Percentiles rank a stretch among this genome's conserved stretches.
Evolutionary conservation across 2,888 invertebrate species (phyloP).

Genomic region (Spilosoma lubricipeda): DNA sequence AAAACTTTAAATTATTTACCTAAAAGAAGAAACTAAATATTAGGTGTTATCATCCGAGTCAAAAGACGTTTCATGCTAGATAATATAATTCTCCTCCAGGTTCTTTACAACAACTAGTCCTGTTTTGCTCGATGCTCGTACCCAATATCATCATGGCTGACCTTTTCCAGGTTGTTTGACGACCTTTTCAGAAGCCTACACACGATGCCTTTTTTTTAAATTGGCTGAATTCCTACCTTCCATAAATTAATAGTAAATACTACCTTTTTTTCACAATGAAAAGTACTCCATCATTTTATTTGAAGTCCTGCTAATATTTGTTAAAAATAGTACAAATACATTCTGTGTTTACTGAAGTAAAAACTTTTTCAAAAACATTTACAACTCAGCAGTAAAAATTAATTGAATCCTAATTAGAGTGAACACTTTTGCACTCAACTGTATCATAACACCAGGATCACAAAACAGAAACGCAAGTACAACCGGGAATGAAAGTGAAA

Average conservation of each 20-base stretch:
- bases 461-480: constrained; percentile 20
- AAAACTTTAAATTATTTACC: neutral
- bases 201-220: no score
- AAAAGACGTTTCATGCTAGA: no score
- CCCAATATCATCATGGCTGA: no score
- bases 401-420: constrained; percentile 1
- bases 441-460: constrained; percentile 19
- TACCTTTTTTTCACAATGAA: no score
- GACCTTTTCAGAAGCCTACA: no score
- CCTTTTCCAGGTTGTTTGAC: no score
- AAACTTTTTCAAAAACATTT: neutral
- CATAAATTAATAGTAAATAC: no score
- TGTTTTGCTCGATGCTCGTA: no score
- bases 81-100: no score
- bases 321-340: neutral
- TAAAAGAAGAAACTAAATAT: neutral
- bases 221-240: no score
- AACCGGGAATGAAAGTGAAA: constrained; percentile 17
- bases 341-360: neutral
- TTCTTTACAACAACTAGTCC: no score
- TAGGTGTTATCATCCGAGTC: no score
- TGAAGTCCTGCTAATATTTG: neutral
- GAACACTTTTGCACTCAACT: constrained; percentile 14
- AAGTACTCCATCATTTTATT: neutral
- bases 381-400: neutral